Base-by-base conservation (phyloP, 1,140 invertebrate species). In the Drosophila parabipectinata region DNA sequence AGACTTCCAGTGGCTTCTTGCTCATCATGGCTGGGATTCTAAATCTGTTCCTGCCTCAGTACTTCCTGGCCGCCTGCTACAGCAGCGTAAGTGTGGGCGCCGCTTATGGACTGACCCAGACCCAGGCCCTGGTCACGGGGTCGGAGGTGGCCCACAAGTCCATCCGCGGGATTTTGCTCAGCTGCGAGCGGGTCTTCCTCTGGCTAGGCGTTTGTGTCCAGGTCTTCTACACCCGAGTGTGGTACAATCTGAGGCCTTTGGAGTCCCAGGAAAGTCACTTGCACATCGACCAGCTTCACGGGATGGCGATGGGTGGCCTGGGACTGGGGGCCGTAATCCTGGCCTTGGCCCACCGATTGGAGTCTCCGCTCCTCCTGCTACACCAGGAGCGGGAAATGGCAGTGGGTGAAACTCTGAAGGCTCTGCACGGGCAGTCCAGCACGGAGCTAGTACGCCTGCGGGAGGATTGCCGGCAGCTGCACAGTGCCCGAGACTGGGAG, bases 281-380 rank as follows among this genome's bases (percentile, higher is more conserved):
- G 63, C 89, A 91, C 32, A 79, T 90, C 10, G 79, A 91, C 62
- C 90, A 91, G 63, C 45, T 90, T 50, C 90, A 91, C 14, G 90
- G 89, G 28, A 63, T 87, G 1, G 34, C 74, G 18, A 15, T 91
- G 58, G 85, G 74, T 1, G 56, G 63, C 0, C 48, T 91, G 56
- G 90, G 90, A 3, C 0, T 91, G 14, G 64, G 48, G 0, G 90
- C 82, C 4, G 77, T 91, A 5, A 55, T 90, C 2, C 21, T 77
- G 66, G 79, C 79, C 0, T 39, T 90, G 12, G 69, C 77, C 2
- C 75, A 79, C 62, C 79, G 79, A 0, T 21, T 78, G 57, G 90
- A 91, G 3, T 91, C 89, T 9, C 90, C 84, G 9, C 39, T 91
- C 32, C 34, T 91, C 37, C 63, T 91, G 12, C n/a, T 90, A 51